Conservation (phyloP, 2,888 invertebrate genomes). For the Erpobdella octoculata region DNA sequence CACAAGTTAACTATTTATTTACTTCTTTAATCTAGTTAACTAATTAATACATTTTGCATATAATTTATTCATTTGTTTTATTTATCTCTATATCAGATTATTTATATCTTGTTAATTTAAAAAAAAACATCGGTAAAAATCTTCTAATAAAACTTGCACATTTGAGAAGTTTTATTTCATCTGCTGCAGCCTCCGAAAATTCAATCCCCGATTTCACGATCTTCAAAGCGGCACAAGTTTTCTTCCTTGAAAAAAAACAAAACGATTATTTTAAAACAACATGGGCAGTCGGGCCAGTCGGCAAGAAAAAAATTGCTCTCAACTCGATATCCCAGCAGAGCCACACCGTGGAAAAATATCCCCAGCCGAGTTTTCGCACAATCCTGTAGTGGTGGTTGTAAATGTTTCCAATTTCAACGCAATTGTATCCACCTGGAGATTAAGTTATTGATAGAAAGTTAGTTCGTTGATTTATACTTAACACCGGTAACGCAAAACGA, state of each 20-base stretch:
- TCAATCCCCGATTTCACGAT: conserved; percentile 22
- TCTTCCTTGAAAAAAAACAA: not conserved
- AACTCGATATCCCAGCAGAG: conserved; percentile 25
- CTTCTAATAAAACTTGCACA: conserved; percentile 11
- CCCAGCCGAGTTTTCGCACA: conserved; percentile 30
- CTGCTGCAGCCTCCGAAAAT: conserved; percentile 24
- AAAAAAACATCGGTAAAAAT: not conserved
- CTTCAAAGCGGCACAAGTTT: conserved; percentile 12
- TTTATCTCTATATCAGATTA: too few species aligned
- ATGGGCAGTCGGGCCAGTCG: too few species aligned
- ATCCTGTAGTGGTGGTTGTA: conserved; percentile 28
- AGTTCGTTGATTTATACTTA: too few species aligned
- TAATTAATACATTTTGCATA: too few species aligned
- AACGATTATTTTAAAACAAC: too few species aligned
- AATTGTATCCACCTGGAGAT: conserved; percentile 30
- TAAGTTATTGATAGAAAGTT: not conserved
- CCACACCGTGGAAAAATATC: conserved; percentile 32
- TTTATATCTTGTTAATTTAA: too few species aligned
- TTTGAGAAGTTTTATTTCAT: conserved; percentile 26
- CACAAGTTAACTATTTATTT: too few species aligned
- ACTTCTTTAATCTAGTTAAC: too few species aligned
- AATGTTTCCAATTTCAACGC: conserved; percentile 25
- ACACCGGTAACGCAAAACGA: too few species aligned
- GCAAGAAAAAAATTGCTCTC: too few species aligned
- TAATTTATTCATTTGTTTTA: too few species aligned